A percentile compares a stretch with the other conserved stretches of the same genome.
Conservation (phyloP, 2,113 vertebrate species). For the Capreolus pygargus region DNA sequence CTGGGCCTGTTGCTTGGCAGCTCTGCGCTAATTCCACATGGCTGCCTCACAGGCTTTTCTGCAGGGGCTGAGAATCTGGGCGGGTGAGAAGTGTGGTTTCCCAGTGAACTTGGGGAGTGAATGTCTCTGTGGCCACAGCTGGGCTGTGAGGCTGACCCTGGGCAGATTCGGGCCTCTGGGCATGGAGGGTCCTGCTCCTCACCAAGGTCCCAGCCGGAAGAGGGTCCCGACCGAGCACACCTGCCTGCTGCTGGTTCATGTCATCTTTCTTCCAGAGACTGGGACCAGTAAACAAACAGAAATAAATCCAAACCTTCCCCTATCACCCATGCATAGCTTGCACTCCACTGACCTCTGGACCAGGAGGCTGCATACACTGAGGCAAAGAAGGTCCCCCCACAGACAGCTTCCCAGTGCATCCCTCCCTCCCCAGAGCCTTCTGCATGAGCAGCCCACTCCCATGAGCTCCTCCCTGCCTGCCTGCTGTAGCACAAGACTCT, state of each 20-base stretch:
- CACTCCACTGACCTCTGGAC: neutral
- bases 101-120: slow-evolving; percentile 71
- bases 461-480: neutral
- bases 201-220: neutral
- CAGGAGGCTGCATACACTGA: neutral
- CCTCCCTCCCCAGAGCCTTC: neutral
- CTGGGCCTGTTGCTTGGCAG: slow-evolving; percentile 39
- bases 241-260: neutral
- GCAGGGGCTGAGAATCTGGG: slow-evolving; percentile 66
- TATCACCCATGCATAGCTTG: neutral
- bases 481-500: neutral
- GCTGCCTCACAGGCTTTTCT: slow-evolving; percentile 67
- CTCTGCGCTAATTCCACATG: slow-evolving; percentile 67
- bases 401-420: neutral
- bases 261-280: neutral
- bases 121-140: slow-evolving; percentile 75
- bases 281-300: neutral
- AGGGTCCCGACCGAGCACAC: accelerated
- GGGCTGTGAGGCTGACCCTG: slow-evolving; percentile 53
- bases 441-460: neutral
- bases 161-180: neutral
- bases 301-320: neutral
- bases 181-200: slow-evolving; percentile 46
- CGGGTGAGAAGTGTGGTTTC: slow-evolving; percentile 75
- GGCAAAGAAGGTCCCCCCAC: neutral